These are phyloP conservation scores for Sminthurides aquaticus DNA, from an alignment of 2,888 invertebrate genomes.

Conservation along the genomic window DNA sequence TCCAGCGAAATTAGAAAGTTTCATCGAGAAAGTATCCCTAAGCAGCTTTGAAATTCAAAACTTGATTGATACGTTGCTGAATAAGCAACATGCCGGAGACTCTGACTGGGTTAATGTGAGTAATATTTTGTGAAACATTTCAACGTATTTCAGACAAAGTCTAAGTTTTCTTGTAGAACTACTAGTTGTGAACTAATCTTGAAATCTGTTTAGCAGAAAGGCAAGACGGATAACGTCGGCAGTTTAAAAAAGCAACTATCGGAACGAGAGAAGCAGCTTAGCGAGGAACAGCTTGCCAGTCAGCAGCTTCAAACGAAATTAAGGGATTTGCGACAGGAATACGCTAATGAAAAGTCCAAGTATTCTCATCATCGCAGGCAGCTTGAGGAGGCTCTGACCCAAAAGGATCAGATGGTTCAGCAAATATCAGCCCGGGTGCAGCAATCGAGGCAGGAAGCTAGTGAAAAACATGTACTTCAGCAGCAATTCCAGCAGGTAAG, in stretches of 20 bases:
- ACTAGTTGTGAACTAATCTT: background rate
- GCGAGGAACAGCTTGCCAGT: slow-evolving; percentile 67
- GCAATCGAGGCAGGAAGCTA: slow-evolving; percentile 54
- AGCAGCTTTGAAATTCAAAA: slow-evolving; percentile 81
- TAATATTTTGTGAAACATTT: slow-evolving; percentile 30
- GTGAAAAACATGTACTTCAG: slow-evolving; percentile 57
- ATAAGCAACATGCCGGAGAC: slow-evolving; percentile 76
- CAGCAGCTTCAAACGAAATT: slow-evolving; percentile 68
- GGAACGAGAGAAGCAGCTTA: slow-evolving; percentile 71
- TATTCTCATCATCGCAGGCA: slow-evolving; percentile 52
- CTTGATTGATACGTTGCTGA: slow-evolving; percentile 77
- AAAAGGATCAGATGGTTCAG: slow-evolving; percentile 57
- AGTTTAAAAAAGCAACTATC: slow-evolving; percentile 79
- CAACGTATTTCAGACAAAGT: background rate
- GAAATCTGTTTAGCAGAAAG: slow-evolving; percentile 24
- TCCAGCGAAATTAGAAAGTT: slow-evolving; percentile 61
- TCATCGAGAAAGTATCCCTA: slow-evolving; percentile 71
- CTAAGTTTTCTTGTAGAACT: slow-evolving; percentile 1
- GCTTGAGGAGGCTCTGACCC: slow-evolving; percentile 54
- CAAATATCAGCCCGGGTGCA: slow-evolving; percentile 57
- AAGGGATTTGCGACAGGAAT: slow-evolving; percentile 65
- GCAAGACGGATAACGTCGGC: slow-evolving; percentile 62
- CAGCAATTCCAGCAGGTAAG: slow-evolving; percentile 55
- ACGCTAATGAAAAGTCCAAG: slow-evolving; percentile 61
- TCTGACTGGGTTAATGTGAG: slow-evolving; percentile 76